Base-by-base conservation (phyloP, 2,113 vertebrate genomes). In the Poeciliopsis turrubarensis region DNA sequence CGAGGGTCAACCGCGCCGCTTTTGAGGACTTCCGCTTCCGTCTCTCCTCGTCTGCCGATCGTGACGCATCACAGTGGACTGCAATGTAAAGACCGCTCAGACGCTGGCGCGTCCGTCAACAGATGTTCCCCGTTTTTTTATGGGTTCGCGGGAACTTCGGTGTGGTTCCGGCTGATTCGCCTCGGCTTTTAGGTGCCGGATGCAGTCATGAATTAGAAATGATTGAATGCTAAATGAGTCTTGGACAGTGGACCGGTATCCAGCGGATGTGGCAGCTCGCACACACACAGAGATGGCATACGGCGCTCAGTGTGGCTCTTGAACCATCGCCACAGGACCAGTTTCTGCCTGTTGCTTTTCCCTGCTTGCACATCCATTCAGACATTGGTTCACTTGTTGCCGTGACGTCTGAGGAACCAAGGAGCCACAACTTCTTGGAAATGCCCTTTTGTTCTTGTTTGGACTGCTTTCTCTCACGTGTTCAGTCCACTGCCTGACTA, bases 201-300 rank as follows among this genome's bases (percentile, higher is more conserved):
- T 80, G 73, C 44, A 76, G 79, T 87, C 71, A 83, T 87, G 80
- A 89, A 87, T 92, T 88, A 70, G 63, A 89, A 78, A 86, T 89
- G 79, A 86, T 79, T 74, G 71, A 80, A 86, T 82, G 83, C 77
- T 81, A 87, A 87, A 68, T 69, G 77, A 86, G 80, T 87, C 65
- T 77, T 87, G 87, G 90, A 69, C 60, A 67, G 63, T 5, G 77
- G 89, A 84, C 87, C 73, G 61, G 86, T 30, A 64, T 89, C 89
- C 92, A 89, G 87, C 92, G 87, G 90, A 78, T 72, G 61, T 73
- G 69, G 87, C 85, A 85, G 83, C 79, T 57, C 77, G 81, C 0
- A 60, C 86, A 73, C 86, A 73, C 80, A 78, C 77, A 17, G 82
- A 84, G 89, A 73, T 9, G 80, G 79, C 92, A 86, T 90, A 90